Evolutionary conservation across 92 coral and sea anemone species (phyloP), one percentile per base, ranked within the genome.

Genomic region (Ricordea florida): DNA sequence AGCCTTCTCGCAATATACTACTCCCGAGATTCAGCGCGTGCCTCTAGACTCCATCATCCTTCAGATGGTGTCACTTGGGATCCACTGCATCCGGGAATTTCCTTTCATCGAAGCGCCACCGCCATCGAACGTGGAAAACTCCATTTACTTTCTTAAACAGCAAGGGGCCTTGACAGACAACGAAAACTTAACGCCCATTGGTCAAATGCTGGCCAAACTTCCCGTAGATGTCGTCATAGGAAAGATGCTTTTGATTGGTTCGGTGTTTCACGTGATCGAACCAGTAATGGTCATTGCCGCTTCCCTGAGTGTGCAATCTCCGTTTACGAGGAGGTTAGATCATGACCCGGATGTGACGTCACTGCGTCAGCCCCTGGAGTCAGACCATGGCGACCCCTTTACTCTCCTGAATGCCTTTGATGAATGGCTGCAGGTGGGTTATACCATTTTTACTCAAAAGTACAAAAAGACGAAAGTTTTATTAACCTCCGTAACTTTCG

Each of bases 221-320:
- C 98, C 98, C 5, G 98, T 94, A 15, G 98, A 94, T 68, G 97
- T 94, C 44, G 98, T 94, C 63, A 89, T 94, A 38, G 98, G 98
- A 74, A 94, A 94, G 83, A 85, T 94, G 98, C 81, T 94, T 57
- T 65, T 94, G 33, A 94, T 94, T 96, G 97, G 97, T 20, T 94
- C 98, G 4, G 92, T 94, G 69, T 94, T 94, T 83, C 98, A 94
- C 75, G 69, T 94, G 49, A 92, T 87, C 40, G 98, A 94, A 37
- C 98, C 98, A 60, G 98, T 90, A 16, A 69, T 94, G 74, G 83
- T 93, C 9, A 92, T 94, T 40, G 97, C 97, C 43, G 92, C 98
- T n/a, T 94, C 98, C 10, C 93, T 94, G 40, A 94, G 97, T 73
- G 98, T 94, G 85, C 98, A 94, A 93, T 94, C 98, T 22, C 98